Percentiles rank a stretch among this genome's conserved stretches.
phyloP scores from a whole-genome alignment of 2,888 invertebrate species.

The Epirrhoe tristata region DNA sequence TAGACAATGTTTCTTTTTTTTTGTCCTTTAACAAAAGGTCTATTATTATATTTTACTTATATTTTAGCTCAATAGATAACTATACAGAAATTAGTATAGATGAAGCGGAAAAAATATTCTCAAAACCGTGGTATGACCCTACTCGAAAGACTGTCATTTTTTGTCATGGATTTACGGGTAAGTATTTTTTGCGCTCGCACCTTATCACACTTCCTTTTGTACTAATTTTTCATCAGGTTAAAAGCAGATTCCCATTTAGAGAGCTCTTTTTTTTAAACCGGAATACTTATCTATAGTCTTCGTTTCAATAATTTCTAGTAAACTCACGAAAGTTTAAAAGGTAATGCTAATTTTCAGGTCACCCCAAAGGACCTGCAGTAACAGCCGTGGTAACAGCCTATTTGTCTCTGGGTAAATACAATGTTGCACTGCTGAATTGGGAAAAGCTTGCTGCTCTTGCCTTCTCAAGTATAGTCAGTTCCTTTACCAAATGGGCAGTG shows the following conservation, averaged over 20 bases:
- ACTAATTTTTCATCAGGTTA: too few relatives aligned
- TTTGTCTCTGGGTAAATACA: slow-evolving; percentile 60
- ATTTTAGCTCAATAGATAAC: slow-evolving; percentile 64
- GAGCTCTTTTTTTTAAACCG: too few relatives aligned
- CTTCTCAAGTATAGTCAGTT: slow-evolving; percentile 54
- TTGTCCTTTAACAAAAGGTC: too few relatives aligned
- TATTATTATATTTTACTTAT: background rate
- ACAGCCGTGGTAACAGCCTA: slow-evolving; percentile 60
- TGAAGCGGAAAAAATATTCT: slow-evolving; percentile 59
- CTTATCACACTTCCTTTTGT: too few relatives aligned
- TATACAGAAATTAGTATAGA: slow-evolving; percentile 62
- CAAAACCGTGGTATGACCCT: slow-evolving; percentile 62
- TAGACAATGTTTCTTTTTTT: too few relatives aligned
- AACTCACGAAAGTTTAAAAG: too few relatives aligned
- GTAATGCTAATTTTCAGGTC: slow-evolving; percentile 54
- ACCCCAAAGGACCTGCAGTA: slow-evolving; percentile 69
- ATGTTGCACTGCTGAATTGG: slow-evolving; percentile 76
- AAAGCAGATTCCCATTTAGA: too few relatives aligned
- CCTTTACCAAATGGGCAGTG: slow-evolving; percentile 71
- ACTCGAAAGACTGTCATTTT: slow-evolving; percentile 61
- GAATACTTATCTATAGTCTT: too few relatives aligned
- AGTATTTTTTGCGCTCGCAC: slow-evolving; percentile 7
- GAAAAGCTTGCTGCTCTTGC: slow-evolving; percentile 64
- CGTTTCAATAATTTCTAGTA: too few relatives aligned
- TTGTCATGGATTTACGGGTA: slow-evolving; percentile 73